phyloP scores from a whole-genome alignment of 64 coral and sea anemone genomes.

The Porites australiensis region DNA sequence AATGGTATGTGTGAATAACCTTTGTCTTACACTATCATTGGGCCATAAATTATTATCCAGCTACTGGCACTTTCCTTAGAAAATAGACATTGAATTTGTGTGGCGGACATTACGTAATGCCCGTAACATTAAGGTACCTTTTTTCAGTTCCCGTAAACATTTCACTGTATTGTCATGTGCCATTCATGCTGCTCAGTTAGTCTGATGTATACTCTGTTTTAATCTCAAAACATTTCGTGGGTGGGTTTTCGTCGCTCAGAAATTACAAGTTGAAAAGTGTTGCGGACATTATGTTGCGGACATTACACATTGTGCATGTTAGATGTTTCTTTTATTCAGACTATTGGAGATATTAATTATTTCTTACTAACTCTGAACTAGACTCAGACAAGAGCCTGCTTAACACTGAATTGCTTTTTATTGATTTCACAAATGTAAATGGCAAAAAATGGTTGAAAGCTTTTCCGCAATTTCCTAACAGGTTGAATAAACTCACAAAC shows the following conservation, averaged over 20 bases:
- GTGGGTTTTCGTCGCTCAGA: neutral
- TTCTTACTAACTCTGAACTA: no score
- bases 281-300: constrained; percentile 38
- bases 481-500: no score
- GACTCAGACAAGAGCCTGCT: no score
- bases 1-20: no score
- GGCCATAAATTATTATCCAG: constrained; percentile 18
- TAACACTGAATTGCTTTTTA: no score
- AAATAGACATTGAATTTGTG: constrained; percentile 44
- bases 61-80: constrained; percentile 5
- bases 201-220: no score
- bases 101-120: constrained; percentile 49
- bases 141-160: neutral
- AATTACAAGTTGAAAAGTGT: constrained; percentile 31
- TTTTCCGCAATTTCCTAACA: no score
- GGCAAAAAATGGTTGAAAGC: no score
- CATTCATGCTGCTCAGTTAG: no score
- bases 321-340: neutral
- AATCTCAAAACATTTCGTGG: no score
- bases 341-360: no score
- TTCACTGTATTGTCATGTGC: neutral
- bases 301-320: constrained; percentile 9
- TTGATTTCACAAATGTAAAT: no score
- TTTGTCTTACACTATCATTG: neutral
- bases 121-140: neutral